phyloP scores from a whole-genome alignment of 1,140 invertebrate genomes.

The Heliconius nattereri region DNA sequence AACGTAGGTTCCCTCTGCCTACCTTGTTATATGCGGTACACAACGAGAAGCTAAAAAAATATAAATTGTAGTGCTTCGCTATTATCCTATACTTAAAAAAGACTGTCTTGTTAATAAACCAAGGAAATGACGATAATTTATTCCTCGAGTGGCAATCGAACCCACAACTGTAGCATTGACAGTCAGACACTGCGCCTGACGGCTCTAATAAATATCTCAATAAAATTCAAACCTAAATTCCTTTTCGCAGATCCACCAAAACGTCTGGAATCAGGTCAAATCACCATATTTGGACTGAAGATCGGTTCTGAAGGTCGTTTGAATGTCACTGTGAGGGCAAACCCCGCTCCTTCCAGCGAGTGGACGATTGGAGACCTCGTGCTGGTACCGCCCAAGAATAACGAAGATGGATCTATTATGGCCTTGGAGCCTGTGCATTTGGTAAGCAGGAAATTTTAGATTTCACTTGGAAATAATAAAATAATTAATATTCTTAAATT shows the following conservation, averaged over 20 bases:
- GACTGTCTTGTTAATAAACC: too few species aligned
- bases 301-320: conserved; percentile 85
- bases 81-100: too few species aligned
- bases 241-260: conserved; percentile 83
- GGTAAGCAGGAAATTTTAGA: conserved; percentile 44
- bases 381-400: conserved; percentile 80
- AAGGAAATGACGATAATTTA: too few species aligned
- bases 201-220: not conserved
- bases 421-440: conserved; percentile 79
- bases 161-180: too few species aligned
- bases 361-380: conserved; percentile 84
- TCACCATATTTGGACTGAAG: conserved; percentile 86
- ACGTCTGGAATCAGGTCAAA: conserved; percentile 70
- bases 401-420: conserved; percentile 74
- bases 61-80: too few species aligned
- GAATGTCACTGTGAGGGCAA: conserved; percentile 85
- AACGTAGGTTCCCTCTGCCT: too few species aligned
- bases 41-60: too few species aligned
- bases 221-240: not conserved
- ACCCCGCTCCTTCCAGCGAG: conserved; percentile 84
- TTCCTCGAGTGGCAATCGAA: too few species aligned
- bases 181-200: too few species aligned
- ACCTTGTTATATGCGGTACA: too few species aligned
- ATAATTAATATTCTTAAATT: not conserved
- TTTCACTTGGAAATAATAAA: not conserved